phyloP scores from a whole-genome alignment of 1,140 invertebrate species.

The Macrobrachium nipponense region DNA sequence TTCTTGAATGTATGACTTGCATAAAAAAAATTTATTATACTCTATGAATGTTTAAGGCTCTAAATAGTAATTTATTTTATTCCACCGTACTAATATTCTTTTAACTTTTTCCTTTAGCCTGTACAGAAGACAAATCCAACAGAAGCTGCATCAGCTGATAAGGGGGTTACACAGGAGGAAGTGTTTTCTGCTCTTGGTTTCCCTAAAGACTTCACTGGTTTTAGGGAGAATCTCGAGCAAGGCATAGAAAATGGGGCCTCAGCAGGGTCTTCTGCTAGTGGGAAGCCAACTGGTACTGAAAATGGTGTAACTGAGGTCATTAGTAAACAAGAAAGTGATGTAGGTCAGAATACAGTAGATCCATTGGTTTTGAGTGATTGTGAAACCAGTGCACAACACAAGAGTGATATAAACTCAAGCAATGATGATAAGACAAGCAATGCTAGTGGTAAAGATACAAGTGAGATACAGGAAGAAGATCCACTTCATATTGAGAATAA shows the following conservation, averaged over 20 bases:
- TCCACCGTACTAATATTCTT: background rate
- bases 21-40: too few species aligned
- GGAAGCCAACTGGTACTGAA: background rate
- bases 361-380: too few species aligned
- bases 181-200: slow-evolving; percentile 26
- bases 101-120: background rate
- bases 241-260: background rate
- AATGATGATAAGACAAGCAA: background rate
- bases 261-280: background rate
- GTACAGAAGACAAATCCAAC: background rate
- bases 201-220: background rate
- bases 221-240: background rate
- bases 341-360: background rate
- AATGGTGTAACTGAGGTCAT: too few species aligned
- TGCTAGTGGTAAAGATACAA: background rate
- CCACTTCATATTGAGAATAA: background rate
- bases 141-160: background rate
- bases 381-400: background rate
- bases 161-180: slow-evolving; percentile 19
- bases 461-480: background rate
- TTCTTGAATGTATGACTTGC: too few species aligned
- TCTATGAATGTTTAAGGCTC: too few species aligned
- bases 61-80: too few species aligned
- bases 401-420: background rate
- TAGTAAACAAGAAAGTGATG: background rate